Conservation (phyloP, 2,888 invertebrate species). For the Parnassius glacialis region DNA sequence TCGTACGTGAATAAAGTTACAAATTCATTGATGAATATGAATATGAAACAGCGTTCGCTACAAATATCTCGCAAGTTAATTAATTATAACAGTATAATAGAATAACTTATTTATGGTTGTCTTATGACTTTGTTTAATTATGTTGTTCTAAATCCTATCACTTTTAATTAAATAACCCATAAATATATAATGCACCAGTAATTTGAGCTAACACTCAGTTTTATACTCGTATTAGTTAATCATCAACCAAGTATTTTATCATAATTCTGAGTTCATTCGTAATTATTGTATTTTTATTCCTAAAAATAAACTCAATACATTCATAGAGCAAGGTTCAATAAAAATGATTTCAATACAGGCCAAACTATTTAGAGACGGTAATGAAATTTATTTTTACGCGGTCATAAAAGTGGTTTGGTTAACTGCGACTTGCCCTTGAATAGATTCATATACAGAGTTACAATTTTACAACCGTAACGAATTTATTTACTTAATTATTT, state of each 20-base stretch:
- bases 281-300: constrained; percentile 6
- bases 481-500: constrained; percentile 46
- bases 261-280: constrained; percentile 10
- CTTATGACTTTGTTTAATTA: constrained; percentile 14
- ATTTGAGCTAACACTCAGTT: constrained; percentile 4
- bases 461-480: constrained; percentile 53
- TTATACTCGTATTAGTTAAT: constrained; percentile 19
- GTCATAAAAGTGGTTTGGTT: constrained; percentile 49
- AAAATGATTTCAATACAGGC: constrained; percentile 34
- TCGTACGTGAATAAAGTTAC: constrained; percentile 3
- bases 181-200: not conserved
- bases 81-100: not conserved
- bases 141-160: constrained; percentile 23
- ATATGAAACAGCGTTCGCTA: not conserved
- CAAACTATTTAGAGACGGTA: constrained; percentile 56
- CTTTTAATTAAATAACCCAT: constrained; percentile 21
- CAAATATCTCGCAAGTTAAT: not conserved
- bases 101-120: constrained; percentile 5
- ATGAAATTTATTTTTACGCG: constrained; percentile 43
- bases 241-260: constrained; percentile 17
- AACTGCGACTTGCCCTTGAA: constrained; percentile 58
- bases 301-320: constrained; percentile 30
- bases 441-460: constrained; percentile 26
- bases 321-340: constrained; percentile 43
- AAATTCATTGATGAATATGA: constrained; percentile 12